Evolutionary conservation across 2,888 invertebrate species (phyloP).

Genomic region (Norana najaformis): DNA sequence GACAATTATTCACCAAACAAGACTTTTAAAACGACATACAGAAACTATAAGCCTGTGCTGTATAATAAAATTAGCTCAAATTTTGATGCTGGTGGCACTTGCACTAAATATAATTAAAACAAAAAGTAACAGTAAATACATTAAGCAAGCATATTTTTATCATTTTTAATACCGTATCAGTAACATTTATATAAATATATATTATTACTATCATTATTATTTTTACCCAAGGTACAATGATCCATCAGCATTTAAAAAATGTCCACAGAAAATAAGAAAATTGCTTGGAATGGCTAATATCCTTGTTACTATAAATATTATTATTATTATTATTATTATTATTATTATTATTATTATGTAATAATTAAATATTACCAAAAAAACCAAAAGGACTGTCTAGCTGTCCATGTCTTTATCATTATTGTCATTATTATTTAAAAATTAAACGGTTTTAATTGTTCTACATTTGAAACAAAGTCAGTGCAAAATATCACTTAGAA

Average conservation of each 20-base stretch:
- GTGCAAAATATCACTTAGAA: constrained; percentile 1
- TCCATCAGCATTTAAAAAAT: too few species aligned
- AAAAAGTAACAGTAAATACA: not conserved
- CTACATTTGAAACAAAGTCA: not conserved
- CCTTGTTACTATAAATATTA: too few species aligned
- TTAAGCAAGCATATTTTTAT: not conserved
- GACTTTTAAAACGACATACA: too few species aligned
- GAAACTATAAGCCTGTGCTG: not conserved
- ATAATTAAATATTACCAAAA: too few species aligned
- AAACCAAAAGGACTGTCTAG: not conserved
- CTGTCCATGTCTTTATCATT: not conserved
- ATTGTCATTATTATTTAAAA: not conserved
- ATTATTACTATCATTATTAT: not conserved
- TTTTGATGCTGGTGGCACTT: not conserved
- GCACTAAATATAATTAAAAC: not conserved
- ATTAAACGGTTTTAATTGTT: not conserved
- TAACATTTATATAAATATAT: constrained; percentile 6
- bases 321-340: not conserved
- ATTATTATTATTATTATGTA: not conserved
- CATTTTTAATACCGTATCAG: not conserved
- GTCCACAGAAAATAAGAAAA: too few species aligned
- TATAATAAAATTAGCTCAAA: not conserved
- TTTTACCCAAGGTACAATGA: too few species aligned
- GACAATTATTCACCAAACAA: too few species aligned
- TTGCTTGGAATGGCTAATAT: too few species aligned